phyloP scores from a whole-genome alignment of 2,888 invertebrate genomes.

The Tanytarsus gracilentus region DNA sequence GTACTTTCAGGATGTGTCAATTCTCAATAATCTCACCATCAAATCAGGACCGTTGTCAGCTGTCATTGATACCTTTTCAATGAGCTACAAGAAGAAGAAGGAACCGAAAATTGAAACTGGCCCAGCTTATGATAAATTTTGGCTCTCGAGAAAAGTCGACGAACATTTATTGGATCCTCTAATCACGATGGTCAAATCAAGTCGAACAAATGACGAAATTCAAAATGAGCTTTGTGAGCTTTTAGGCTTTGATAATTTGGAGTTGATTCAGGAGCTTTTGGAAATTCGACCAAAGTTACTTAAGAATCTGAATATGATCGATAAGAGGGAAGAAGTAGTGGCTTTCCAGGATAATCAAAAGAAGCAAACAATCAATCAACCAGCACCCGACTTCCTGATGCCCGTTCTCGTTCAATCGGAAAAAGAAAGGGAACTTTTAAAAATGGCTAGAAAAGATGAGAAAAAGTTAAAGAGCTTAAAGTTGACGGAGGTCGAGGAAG shows the following conservation, averaged over 20 bases:
- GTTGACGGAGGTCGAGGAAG: slow-evolving; percentile 45
- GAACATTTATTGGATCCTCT: slow-evolving; percentile 53
- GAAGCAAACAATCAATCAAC: slow-evolving; percentile 33
- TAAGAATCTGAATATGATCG: slow-evolving; percentile 37
- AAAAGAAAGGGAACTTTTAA: slow-evolving; percentile 66
- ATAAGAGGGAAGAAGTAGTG: slow-evolving; percentile 32
- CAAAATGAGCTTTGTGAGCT: slow-evolving; percentile 82
- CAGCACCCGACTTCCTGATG: slow-evolving; percentile 58
- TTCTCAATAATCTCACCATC: slow-evolving; percentile 30
- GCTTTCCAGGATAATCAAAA: slow-evolving; percentile 29
- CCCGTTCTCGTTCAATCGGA: slow-evolving; percentile 79
- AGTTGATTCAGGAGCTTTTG: slow-evolving; percentile 59
- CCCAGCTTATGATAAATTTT: slow-evolving; percentile 45
- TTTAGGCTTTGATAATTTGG: slow-evolving; percentile 77
- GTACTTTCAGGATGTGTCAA: slow-evolving; percentile 9
- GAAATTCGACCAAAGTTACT: slow-evolving; percentile 52
- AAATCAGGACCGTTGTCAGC: neutral
- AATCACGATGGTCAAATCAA: slow-evolving; percentile 52
- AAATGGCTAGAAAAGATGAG: slow-evolving; percentile 73
- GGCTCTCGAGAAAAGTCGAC: slow-evolving; percentile 49
- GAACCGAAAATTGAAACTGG: neutral
- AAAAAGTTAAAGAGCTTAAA: slow-evolving; percentile 53
- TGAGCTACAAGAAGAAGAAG: slow-evolving; percentile 18
- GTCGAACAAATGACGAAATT: slow-evolving; percentile 56
- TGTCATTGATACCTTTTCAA: slow-evolving; percentile 13